Evolutionary conservation across 2,797 vertebrate species (phyloP).

Genomic region (Intellagama lesueurii): DNA sequence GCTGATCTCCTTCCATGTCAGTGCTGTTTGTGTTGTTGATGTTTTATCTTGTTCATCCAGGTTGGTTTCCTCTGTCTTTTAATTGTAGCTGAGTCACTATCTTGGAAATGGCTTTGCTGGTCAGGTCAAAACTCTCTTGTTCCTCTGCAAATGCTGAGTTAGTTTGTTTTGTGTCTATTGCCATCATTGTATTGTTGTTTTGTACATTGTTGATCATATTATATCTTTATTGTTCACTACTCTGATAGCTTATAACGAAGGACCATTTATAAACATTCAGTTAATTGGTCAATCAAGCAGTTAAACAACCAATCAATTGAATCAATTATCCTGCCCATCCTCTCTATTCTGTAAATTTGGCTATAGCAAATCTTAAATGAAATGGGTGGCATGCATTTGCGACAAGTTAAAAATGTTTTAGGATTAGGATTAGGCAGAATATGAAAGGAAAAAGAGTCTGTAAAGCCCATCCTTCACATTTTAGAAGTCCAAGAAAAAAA

Average conservation of each 20-base stretch:
- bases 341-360: too few species aligned
- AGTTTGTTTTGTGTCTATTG: neutral
- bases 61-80: neutral
- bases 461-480: neutral
- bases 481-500: slow-evolving; percentile 35
- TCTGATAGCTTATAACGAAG: neutral
- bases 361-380: neutral
- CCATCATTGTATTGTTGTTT: neutral
- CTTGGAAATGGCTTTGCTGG: neutral
- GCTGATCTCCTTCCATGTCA: neutral
- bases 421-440: too few species aligned
- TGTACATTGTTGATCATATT: neutral
- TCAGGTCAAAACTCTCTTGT: neutral
- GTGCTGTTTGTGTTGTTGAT: neutral
- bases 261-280: neutral
- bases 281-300: neutral
- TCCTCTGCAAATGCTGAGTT: neutral
- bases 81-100: neutral
- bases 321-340: too few species aligned
- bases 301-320: neutral
- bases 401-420: too few species aligned
- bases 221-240: neutral
- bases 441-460: too few species aligned
- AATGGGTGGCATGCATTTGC: neutral
- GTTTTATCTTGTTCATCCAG: neutral